Percentiles rank a stretch among this genome's conserved stretches.
phyloP scores from a whole-genome alignment of 2,888 invertebrate genomes.

The Flexamia atlantica region DNA sequence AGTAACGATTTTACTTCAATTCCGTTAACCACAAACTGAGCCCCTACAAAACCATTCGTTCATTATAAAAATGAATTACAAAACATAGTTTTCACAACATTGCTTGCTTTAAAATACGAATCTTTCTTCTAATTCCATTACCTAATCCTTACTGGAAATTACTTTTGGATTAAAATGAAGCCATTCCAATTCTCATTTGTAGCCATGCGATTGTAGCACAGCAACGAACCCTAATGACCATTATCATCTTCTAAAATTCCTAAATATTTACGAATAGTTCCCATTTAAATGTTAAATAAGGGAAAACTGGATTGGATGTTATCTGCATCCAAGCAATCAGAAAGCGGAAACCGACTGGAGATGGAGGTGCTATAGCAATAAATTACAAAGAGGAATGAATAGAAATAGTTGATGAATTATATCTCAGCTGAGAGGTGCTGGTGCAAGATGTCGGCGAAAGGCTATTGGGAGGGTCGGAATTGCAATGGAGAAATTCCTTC shows the following conservation, averaged over 20 bases:
- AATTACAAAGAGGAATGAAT: background rate
- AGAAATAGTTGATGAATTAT: background rate
- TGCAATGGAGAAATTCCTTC: background rate
- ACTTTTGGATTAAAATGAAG: no score
- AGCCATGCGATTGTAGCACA: background rate
- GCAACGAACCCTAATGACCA: background rate
- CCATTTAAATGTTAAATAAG: constrained; percentile 6
- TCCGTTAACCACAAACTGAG: no score
- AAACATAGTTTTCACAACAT: no score
- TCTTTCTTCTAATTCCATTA: no score
- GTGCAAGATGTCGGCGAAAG: background rate
- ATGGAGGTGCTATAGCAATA: background rate
- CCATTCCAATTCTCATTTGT: background rate
- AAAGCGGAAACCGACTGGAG: constrained; percentile 1
- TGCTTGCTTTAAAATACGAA: no score
- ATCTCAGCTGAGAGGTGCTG: background rate
- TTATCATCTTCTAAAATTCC: background rate
- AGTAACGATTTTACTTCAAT: no score
- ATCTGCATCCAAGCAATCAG: background rate
- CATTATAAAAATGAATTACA: no score
- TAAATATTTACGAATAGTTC: constrained; percentile 10
- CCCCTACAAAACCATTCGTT: no score
- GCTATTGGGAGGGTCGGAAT: background rate
- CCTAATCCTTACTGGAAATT: no score
- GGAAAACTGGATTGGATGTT: background rate